Evolutionary conservation across 2,888 invertebrate genomes (phyloP).

Genomic region (Strigamia maritima): DNA sequence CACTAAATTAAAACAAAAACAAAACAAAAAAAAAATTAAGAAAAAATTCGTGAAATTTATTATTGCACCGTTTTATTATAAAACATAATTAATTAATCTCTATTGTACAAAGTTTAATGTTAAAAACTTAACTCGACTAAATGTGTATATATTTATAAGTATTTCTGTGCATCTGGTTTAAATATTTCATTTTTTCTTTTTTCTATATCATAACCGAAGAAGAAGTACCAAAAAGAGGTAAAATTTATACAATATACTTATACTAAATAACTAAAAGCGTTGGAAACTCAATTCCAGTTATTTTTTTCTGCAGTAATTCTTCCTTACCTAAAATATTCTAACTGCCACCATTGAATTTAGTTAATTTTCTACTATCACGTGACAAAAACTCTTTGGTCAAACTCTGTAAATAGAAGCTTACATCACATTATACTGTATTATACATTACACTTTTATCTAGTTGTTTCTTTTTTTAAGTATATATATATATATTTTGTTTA

Average conservation of each 20-base stretch:
- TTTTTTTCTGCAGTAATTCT: background rate
- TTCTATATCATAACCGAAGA: background rate
- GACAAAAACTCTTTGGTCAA: slow-evolving; percentile 28
- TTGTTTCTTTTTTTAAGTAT: background rate
- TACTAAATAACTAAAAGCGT: slow-evolving; percentile 3
- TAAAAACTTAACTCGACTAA: background rate
- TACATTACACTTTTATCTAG: background rate
- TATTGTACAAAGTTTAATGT: background rate
- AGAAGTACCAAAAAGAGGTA: background rate
- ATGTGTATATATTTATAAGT: background rate
- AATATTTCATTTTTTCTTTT: background rate
- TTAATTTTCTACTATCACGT: slow-evolving; percentile 9
- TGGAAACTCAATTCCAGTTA: slow-evolving; percentile 21
- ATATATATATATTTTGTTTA: background rate
- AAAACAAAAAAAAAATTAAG: background rate
- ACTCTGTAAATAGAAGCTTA: slow-evolving; percentile 13
- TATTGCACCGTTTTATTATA: background rate
- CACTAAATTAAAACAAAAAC: background rate
- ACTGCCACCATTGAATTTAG: background rate
- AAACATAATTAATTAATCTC: background rate
- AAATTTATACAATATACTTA: background rate
- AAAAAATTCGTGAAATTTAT: background rate
- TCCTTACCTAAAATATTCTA: slow-evolving; percentile 26
- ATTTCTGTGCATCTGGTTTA: slow-evolving; percentile 20
- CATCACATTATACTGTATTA: slow-evolving; percentile 20